Evolutionary conservation across 2,888 invertebrate genomes (phyloP).

Genomic region (Copidosoma aretas): DNA sequence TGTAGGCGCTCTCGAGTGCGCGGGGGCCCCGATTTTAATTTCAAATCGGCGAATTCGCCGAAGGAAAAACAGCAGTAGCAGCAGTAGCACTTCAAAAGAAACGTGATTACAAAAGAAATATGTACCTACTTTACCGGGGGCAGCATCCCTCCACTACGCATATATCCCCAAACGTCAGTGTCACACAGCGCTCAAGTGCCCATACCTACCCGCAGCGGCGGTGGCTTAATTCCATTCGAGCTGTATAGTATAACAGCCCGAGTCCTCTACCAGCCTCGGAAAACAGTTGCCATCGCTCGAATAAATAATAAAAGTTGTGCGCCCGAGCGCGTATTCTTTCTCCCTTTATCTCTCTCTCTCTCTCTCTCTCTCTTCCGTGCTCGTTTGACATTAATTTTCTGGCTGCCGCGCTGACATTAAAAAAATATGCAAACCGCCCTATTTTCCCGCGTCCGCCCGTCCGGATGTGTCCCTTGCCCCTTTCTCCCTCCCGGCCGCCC

Average conservation of each 20-base stretch:
- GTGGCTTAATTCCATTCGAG: conserved; percentile 41
- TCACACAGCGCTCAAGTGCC: conserved; percentile 32
- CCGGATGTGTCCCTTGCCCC: not conserved
- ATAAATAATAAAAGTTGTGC: conserved; percentile 41
- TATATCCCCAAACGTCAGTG: conserved; percentile 31
- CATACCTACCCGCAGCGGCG: conserved; percentile 3
- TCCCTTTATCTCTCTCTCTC: not conserved
- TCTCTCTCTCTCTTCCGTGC: not conserved
- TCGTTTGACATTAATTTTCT: conserved; percentile 50
- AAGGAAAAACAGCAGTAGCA: not conserved
- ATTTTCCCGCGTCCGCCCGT: not conserved
- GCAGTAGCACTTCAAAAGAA: conserved; percentile 30
- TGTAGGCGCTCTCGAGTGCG: conserved; percentile 5
- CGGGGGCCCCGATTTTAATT: conserved; percentile 26
- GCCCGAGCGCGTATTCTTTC: conserved; percentile 1
- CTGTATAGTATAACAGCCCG: conserved; percentile 6
- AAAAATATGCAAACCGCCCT: conserved; percentile 58
- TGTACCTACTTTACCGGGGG: conserved; percentile 33
- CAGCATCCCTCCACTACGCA: conserved; percentile 35
- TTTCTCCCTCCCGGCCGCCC: conserved; percentile 21
- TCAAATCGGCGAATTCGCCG: conserved; percentile 24
- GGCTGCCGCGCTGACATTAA: conserved; percentile 52
- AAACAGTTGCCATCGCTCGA: conserved; percentile 39
- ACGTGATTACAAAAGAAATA: conserved; percentile 39
- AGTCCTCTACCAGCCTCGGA: too few species aligned